Conservation (phyloP, 1,140 invertebrate genomes). For the Pseudomyrmex sp. region DNA sequence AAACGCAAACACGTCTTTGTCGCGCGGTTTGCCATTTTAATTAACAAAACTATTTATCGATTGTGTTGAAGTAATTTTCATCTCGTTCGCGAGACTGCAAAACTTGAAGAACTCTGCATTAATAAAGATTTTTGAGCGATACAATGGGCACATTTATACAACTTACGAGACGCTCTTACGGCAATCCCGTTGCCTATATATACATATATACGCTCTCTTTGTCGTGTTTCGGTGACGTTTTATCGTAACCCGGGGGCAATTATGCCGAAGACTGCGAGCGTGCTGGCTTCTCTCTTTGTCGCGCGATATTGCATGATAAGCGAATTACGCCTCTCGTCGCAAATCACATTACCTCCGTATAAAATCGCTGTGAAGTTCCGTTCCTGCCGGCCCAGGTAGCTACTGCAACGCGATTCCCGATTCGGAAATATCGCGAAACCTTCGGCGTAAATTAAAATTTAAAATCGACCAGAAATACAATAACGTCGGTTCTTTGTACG, state of each 20-base stretch:
- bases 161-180: background rate
- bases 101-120: too few species aligned
- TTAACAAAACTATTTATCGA: background rate
- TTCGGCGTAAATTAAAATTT: background rate
- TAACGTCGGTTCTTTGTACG: too few species aligned
- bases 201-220: background rate
- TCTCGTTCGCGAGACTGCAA: too few species aligned
- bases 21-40: background rate
- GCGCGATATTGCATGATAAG: constrained; percentile 82
- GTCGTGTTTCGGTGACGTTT: constrained; percentile 2
- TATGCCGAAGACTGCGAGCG: constrained; percentile 28
- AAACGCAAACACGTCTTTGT: background rate
- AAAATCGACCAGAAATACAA: background rate
- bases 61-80: background rate
- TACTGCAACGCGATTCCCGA: background rate
- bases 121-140: background rate
- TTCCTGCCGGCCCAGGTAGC: constrained; percentile 6
- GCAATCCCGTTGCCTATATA: background rate
- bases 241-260: constrained; percentile 46
- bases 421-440: constrained; percentile 41
- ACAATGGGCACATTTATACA: background rate
- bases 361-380: constrained; percentile 73
- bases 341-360: constrained; percentile 79
- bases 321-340: constrained; percentile 78
- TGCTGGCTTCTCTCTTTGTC: constrained; percentile 77